Evolutionary conservation across 2,888 invertebrate species (phyloP).

Genomic region (Podabrus alpinus): DNA sequence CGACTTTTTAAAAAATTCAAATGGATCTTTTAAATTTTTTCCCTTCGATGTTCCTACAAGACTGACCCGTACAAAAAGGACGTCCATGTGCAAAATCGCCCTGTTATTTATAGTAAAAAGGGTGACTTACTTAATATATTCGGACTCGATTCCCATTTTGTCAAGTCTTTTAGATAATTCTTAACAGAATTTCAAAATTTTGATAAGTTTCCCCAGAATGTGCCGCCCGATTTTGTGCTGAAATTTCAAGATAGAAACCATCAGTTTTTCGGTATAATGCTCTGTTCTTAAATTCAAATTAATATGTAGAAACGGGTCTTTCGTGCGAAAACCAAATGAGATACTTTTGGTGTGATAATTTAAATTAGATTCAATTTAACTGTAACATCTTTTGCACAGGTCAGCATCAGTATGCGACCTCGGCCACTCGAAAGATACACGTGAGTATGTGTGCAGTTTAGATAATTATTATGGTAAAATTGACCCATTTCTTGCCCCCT

Average conservation of each 20-base stretch:
- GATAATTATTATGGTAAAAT: slow-evolving; percentile 7
- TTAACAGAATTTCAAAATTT: no score
- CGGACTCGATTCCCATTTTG: no score
- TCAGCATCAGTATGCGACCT: slow-evolving; percentile 14
- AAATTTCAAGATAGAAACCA: not conserved
- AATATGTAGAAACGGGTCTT: not conserved
- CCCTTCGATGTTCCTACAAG: no score
- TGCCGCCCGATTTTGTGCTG: not conserved
- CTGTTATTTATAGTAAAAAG: no score
- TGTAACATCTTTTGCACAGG: slow-evolving; percentile 2
- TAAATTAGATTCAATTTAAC: slow-evolving; percentile 10
- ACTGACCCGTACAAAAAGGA: no score
- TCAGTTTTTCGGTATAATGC: no score
- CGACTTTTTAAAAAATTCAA: not conserved
- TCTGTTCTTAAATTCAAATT: not conserved
- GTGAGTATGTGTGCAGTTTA: not conserved
- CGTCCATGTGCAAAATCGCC: no score
- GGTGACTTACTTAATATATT: no score
- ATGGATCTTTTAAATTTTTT: not conserved
- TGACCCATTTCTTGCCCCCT: slow-evolving; percentile 12
- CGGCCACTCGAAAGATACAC: not conserved
- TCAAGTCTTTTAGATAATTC: no score
- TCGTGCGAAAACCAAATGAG: not conserved
- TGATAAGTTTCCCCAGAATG: not conserved
- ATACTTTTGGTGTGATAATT: not conserved